Conservation (phyloP, 2,113 vertebrate genomes). For the Potamarius usumacintae region DNA sequence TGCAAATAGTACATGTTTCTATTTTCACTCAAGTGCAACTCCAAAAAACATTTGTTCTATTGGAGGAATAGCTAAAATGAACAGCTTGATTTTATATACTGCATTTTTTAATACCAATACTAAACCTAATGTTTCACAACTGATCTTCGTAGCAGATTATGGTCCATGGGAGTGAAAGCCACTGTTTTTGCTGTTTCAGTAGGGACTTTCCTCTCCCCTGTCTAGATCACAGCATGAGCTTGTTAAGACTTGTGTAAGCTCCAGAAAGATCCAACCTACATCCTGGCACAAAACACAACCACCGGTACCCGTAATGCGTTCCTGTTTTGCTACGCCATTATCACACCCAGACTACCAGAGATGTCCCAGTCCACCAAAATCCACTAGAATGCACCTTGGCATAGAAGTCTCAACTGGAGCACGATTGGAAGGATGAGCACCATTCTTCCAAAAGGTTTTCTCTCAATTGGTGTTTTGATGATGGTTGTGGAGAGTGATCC, state of each 20-base stretch:
- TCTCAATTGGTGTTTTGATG: not conserved
- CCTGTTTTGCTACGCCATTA: not conserved
- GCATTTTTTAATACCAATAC: too few relatives aligned
- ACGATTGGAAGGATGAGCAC: not conserved
- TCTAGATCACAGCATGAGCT: not conserved
- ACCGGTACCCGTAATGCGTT: not conserved
- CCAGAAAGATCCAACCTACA: conserved; percentile 1
- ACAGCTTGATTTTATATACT: too few relatives aligned
- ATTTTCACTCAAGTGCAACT: not conserved
- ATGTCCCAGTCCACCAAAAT: not conserved
- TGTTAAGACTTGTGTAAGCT: not conserved
- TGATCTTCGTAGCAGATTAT: not conserved
- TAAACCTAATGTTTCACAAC: not conserved
- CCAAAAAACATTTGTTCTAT: not conserved
- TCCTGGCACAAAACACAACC: not conserved
- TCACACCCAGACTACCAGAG: not conserved
- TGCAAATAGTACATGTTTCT: not conserved
- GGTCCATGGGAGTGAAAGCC: not conserved
- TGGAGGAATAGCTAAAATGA: not conserved
- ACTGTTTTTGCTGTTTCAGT: not conserved
- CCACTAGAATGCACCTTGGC: not conserved
- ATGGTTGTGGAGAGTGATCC: not conserved
- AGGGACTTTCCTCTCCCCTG: not conserved
- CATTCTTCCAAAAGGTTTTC: not conserved
- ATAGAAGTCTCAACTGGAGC: not conserved